Conservation (phyloP, 2,113 vertebrate species). For the Monarcha castaneiventris region DNA sequence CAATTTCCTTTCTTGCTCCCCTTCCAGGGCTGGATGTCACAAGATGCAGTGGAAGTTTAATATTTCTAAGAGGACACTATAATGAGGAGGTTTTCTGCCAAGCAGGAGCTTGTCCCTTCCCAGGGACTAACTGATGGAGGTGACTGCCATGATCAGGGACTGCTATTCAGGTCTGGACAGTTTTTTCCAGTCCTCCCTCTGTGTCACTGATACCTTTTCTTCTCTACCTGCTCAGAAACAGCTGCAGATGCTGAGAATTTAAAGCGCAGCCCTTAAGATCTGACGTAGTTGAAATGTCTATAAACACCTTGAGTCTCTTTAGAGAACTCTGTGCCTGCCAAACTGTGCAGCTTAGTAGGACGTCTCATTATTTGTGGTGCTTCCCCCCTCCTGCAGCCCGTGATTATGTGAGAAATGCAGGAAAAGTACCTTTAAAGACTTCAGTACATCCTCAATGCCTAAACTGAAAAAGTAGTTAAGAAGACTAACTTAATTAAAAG, state of each 20-base stretch:
- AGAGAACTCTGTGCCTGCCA: background rate
- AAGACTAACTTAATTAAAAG: background rate
- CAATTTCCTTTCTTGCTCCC: background rate
- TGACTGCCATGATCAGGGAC: background rate
- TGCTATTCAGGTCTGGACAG: background rate
- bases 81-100: background rate
- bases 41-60: background rate
- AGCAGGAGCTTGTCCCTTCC: background rate
- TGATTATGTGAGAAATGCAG: slow-evolving; percentile 6
- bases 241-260: background rate
- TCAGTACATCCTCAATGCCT: background rate
- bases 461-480: background rate
- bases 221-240: background rate
- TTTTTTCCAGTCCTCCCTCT: background rate
- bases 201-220: background rate
- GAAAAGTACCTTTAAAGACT: slow-evolving; percentile 5
- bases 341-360: background rate
- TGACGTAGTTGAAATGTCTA: background rate
- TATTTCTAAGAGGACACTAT: background rate
- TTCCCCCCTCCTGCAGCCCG: background rate
- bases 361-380: background rate
- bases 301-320: slow-evolving; percentile 47
- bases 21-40: background rate
- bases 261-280: background rate
- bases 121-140: background rate